Percentiles rank a stretch among this genome's conserved stretches.
Conservation (phyloP, 2,797 vertebrate genomes). For the Galago senegalensis region DNA sequence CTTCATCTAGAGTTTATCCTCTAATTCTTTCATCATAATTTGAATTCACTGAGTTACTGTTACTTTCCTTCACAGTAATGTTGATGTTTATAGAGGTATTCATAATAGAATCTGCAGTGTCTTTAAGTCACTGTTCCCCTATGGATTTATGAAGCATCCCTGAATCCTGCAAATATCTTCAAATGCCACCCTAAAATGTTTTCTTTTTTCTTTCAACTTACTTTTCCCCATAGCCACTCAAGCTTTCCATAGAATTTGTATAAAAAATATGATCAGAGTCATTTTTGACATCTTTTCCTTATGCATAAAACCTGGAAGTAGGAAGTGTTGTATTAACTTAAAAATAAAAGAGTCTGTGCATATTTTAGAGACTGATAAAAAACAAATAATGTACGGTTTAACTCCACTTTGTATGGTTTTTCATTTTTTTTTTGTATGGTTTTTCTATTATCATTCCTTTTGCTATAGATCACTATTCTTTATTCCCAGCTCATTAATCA, state of each 20-base stretch:
- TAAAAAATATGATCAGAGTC: slow-evolving; percentile 32
- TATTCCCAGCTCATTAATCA: slow-evolving; percentile 59
- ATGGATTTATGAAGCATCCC: not conserved
- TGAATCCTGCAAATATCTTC: slow-evolving; percentile 4
- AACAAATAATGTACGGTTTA: slow-evolving; percentile 13
- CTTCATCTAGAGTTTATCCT: slow-evolving; percentile 41
- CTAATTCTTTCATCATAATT: slow-evolving; percentile 50
- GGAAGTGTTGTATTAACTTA: slow-evolving; percentile 51
- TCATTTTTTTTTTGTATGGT: not conserved
- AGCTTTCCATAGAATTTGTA: slow-evolving; percentile 44
- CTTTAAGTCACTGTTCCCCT: slow-evolving; percentile 13
- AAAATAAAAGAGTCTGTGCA: not conserved
- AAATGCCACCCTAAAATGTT: slow-evolving; percentile 34
- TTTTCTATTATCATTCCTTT: slow-evolving; percentile 63
- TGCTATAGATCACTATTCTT: not conserved
- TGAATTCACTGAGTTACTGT: slow-evolving; percentile 36
- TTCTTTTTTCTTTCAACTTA: not conserved
- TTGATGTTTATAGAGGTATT: slow-evolving; percentile 55
- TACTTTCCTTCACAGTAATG: slow-evolving; percentile 5
- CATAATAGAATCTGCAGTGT: slow-evolving; percentile 10
- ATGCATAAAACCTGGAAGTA: slow-evolving; percentile 35
- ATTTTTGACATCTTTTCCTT: slow-evolving; percentile 4
- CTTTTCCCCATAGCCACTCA: not conserved
- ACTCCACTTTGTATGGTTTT: slow-evolving; percentile 53
- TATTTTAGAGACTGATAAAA: slow-evolving; percentile 61